Base-by-base conservation (phyloP, 2,113 vertebrate species). In the Suncus etruscus region DNA sequence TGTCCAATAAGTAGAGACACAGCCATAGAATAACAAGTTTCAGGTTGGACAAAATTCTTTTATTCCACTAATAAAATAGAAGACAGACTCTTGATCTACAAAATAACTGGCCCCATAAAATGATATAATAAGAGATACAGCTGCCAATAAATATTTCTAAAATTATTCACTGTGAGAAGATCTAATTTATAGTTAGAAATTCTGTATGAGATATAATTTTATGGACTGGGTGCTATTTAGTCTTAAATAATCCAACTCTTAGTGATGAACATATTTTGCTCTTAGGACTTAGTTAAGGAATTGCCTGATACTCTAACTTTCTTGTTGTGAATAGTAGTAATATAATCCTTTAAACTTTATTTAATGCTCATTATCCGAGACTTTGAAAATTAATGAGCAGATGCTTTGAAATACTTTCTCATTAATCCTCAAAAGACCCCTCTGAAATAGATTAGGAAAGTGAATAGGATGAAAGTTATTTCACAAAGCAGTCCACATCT, bases 381-480 rank as follows among this genome's bases (percentile, higher is more conserved):
- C 78, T 94, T 81, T 48, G 69, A 87, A 50, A 91, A 92, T 93
- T 95, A 92, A 90, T 86, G 68, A 95, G 58, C 74, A 91, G 66
- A 70, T 39, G 31, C 70, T 83, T 93, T 87, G 48, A 92, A 91
- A 94, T 65, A 75, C 89, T 91, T 93, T 48, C 73, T 89, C n/a
- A 84, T 84, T 88, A 93, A 93, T 93, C 77, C 80, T 91, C 66
- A 69, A 79, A 94, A 93, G 78, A 45, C 32, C 7, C 47, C 1
- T 90, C 29, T 89, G 72, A 7, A 63, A 89, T 63, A 89, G n/a
- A 92, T 89, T 70, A 93, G 65, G 45, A 84, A 88, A 91, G 86
- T 89, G 89, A 96, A 94, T 94, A 93, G 89, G 58, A 92, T 84
- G 89, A 87, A 75, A 92, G 82, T 84, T 78, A 15, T 3, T 78